phyloP scores from a whole-genome alignment of 2,888 invertebrate genomes.

The Leptopilina drosophilae region DNA sequence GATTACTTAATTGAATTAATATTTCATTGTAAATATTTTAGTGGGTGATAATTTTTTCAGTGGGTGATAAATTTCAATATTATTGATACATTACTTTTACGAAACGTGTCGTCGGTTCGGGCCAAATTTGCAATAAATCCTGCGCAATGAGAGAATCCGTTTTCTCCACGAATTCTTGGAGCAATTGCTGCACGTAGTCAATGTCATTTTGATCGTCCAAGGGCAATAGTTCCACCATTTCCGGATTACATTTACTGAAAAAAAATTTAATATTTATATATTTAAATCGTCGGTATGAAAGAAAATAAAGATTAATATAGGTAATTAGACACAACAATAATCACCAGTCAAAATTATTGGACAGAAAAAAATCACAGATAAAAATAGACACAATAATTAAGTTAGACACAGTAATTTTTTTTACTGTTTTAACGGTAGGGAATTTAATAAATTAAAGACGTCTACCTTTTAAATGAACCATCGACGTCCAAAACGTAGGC shows the following conservation, averaged over 20 bases:
- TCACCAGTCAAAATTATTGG: too few relatives aligned
- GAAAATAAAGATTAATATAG: too few relatives aligned
- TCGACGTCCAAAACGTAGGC: conserved; percentile 96
- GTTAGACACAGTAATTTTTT: too few relatives aligned
- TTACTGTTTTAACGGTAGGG: background rate
- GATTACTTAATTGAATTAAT: too few relatives aligned
- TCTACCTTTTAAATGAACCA: conserved; percentile 85
- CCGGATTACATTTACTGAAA: conserved; percentile 91
- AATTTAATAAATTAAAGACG: conserved; percentile 16
- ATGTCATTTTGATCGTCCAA: conserved; percentile 89
- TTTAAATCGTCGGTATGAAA: too few relatives aligned
- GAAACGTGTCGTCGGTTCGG: conserved; percentile 86
- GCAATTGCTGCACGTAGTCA: conserved; percentile 84
- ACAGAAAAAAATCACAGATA: too few relatives aligned
- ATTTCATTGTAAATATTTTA: too few relatives aligned
- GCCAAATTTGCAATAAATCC: conserved; percentile 89
- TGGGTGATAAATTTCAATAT: too few relatives aligned
- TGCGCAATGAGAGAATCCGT: conserved; percentile 93
- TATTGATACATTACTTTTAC: conserved; percentile 82
- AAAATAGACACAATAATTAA: too few relatives aligned
- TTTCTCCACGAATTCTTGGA: conserved; percentile 90
- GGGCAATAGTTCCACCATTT: conserved; percentile 94
- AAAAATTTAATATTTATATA: background rate
- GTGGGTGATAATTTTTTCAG: too few relatives aligned
- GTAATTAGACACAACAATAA: too few relatives aligned